A percentile compares a stretch with the other conserved stretches of the same genome.
These are phyloP conservation scores for Steinernema feltiae DNA, from an alignment of 1,140 invertebrate species.

Conservation along the genomic window DNA sequence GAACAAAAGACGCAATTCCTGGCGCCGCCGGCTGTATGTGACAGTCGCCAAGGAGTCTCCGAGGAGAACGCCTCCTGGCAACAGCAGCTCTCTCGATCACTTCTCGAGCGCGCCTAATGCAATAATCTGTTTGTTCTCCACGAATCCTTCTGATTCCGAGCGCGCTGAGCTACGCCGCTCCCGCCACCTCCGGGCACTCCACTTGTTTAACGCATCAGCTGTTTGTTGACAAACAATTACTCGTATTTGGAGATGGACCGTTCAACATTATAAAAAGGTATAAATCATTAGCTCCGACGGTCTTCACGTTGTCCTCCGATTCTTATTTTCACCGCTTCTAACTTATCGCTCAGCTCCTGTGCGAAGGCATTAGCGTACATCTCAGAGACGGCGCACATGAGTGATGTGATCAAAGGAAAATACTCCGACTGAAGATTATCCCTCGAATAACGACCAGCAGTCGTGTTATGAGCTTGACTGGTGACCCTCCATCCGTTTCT, in stretches of 20 bases:
- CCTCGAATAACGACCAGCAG: no score
- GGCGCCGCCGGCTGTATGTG: background rate
- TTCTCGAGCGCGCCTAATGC: background rate
- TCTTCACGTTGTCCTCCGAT: no score
- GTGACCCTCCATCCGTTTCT: background rate
- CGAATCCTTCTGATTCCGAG: background rate
- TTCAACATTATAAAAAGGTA: no score
- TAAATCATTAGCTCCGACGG: no score
- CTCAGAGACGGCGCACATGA: no score
- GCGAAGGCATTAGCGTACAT: no score
- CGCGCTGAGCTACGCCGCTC: background rate
- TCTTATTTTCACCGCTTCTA: no score
- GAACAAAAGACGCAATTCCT: no score
- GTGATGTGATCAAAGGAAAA: no score
- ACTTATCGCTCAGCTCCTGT: no score
- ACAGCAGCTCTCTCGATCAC: background rate
- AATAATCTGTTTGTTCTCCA: background rate
- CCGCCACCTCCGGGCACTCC: background rate
- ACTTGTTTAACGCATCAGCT: constrained; percentile 10
- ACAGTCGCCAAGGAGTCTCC: background rate
- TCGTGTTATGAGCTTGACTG: background rate
- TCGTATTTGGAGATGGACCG: background rate
- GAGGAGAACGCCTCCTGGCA: constrained; percentile 2
- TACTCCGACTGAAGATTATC: no score
- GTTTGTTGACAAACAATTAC: constrained; percentile 12